phyloP scores from a whole-genome alignment of 2,888 invertebrate species.

The Amblyjoppa proteus region DNA sequence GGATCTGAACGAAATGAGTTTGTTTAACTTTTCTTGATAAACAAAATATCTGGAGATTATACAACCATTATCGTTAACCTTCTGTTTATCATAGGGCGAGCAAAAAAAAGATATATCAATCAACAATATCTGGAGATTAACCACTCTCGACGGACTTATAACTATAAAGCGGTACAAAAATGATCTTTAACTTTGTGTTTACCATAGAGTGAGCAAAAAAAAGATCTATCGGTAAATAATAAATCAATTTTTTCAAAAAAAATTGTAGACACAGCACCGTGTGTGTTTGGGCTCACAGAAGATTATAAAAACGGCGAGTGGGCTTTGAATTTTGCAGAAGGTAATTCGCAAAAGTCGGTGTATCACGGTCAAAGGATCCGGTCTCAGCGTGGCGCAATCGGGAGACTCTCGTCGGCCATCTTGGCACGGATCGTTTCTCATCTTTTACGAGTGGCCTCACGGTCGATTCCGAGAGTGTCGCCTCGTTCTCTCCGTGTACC shows the following conservation, averaged over 20 bases:
- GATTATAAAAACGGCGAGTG: neutral
- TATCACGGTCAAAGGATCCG: slow-evolving; percentile 6
- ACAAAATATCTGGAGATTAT: neutral
- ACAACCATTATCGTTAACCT: neutral
- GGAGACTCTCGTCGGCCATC: slow-evolving; percentile 73
- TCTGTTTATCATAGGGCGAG: neutral
- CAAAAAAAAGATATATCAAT: neutral
- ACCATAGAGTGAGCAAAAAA: neutral
- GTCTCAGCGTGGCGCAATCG: slow-evolving; percentile 53
- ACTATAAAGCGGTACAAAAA: neutral
- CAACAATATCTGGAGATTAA: neutral
- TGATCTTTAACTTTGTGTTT: neutral
- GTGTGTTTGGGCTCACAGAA: neutral
- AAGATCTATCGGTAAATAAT: neutral
- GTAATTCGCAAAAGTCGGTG: neutral
- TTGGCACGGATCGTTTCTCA: slow-evolving; percentile 78
- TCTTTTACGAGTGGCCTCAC: slow-evolving; percentile 77
- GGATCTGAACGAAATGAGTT: neutral
- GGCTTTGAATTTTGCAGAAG: neutral
- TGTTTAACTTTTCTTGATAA: neutral
- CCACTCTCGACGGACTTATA: neutral
- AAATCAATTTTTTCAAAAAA: neutral
- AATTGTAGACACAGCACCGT: neutral
- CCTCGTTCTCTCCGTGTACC: slow-evolving; percentile 33
- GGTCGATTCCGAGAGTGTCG: slow-evolving; percentile 51